phyloP scores from a whole-genome alignment of 2,888 invertebrate genomes.

The Caprella mutica region DNA sequence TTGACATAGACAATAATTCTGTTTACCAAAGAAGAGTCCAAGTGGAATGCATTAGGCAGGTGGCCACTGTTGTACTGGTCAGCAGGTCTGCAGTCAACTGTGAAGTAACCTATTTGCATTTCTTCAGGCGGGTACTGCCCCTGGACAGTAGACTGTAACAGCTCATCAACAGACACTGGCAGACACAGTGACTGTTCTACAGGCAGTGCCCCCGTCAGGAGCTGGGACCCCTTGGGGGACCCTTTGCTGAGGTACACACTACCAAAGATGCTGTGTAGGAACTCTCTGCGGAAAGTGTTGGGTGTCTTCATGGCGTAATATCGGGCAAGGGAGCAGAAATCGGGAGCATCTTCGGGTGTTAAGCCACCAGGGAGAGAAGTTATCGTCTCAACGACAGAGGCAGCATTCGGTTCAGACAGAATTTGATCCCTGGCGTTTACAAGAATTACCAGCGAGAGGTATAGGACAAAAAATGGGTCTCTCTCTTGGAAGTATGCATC shows the following conservation, averaged over 20 bases:
- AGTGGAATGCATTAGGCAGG: constrained; percentile 91
- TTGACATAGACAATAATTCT: too few species aligned
- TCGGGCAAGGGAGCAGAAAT: constrained; percentile 92
- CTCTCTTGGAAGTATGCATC: constrained; percentile 91
- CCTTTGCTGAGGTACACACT: constrained; percentile 36
- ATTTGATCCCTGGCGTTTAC: constrained; percentile 82
- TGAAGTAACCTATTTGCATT: constrained; percentile 57
- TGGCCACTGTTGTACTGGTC: constrained; percentile 96
- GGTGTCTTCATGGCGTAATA: constrained; percentile 91
- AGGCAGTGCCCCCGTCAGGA: constrained; percentile 21
- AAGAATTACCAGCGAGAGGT: constrained; percentile 84
- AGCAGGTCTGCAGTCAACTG: constrained; percentile 92
- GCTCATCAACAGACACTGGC: constrained; percentile 87
- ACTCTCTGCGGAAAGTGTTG: constrained; percentile 68
- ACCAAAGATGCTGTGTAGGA: constrained; percentile 45
- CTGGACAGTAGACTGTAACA: constrained; percentile 55
- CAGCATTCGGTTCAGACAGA: constrained; percentile 23
- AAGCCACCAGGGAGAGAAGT: constrained; percentile 66
- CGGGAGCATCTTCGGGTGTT: constrained; percentile 86
- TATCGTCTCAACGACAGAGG: constrained; percentile 17
- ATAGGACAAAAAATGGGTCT: constrained; percentile 93
- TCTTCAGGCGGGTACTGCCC: background rate
- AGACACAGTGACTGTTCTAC: constrained; percentile 76
- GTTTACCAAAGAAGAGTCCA: constrained; percentile 77
- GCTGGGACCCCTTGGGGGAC: constrained; percentile 8